phyloP scores from a whole-genome alignment of 2,888 invertebrate genomes.

The Cerceris ruficornis region DNA sequence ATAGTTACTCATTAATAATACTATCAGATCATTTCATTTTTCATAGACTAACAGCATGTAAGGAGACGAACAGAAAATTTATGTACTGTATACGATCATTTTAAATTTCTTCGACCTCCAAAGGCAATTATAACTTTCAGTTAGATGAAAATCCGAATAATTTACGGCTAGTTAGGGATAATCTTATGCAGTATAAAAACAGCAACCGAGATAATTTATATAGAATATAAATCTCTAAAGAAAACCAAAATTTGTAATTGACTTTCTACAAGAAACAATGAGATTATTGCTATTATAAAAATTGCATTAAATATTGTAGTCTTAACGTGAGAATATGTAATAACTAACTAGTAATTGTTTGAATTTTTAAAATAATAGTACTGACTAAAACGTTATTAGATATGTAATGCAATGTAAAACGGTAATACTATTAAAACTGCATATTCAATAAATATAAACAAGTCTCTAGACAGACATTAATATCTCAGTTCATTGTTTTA shows the following conservation, averaged over 20 bases:
- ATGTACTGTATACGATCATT: slow-evolving; percentile 28
- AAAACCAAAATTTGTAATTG: slow-evolving; percentile 48
- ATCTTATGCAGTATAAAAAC: slow-evolving; percentile 34
- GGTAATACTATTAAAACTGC: slow-evolving; percentile 48
- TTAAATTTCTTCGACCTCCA: slow-evolving; percentile 46
- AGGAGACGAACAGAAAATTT: slow-evolving; percentile 44
- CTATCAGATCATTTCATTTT: slow-evolving; percentile 45
- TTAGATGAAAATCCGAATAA: slow-evolving; percentile 28
- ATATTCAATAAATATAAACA: slow-evolving; percentile 56
- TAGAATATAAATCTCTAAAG: slow-evolving; percentile 35
- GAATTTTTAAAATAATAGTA: slow-evolving; percentile 56
- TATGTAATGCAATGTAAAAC: slow-evolving; percentile 53
- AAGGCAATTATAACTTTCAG: slow-evolving; percentile 32
- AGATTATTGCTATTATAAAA: slow-evolving; percentile 52
- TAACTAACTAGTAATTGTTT: slow-evolving; percentile 52
- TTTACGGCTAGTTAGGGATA: slow-evolving; percentile 43
- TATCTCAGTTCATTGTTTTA: slow-evolving; percentile 32
- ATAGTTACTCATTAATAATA: slow-evolving; percentile 58
- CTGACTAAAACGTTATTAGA: slow-evolving; percentile 53
- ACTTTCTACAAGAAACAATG: slow-evolving; percentile 52
- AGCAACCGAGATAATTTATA: slow-evolving; percentile 27
- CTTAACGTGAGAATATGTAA: slow-evolving; percentile 51
- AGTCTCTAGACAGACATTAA: slow-evolving; percentile 47
- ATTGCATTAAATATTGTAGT: slow-evolving; percentile 49
- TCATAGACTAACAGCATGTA: slow-evolving; percentile 44